Conservation (phyloP, 2,888 invertebrate species). For the Emmelina monodactyla region DNA sequence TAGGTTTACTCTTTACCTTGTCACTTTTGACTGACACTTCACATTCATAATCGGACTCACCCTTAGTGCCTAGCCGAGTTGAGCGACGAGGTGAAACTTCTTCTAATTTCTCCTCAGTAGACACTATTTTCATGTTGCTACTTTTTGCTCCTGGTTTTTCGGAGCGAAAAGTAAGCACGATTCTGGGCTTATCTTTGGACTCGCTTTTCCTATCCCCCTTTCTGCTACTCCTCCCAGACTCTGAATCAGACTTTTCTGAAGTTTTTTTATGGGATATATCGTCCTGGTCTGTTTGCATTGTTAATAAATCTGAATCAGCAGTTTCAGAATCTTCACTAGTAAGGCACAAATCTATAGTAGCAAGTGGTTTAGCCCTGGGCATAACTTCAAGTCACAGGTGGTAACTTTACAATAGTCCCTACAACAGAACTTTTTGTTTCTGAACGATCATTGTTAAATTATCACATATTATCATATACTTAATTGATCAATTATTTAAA, state of each 20-base stretch:
- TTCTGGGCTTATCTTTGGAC: slow-evolving; percentile 59
- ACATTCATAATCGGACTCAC: slow-evolving; percentile 45
- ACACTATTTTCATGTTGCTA: slow-evolving; percentile 59
- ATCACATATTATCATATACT: too few species aligned
- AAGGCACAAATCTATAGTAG: neutral
- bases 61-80: slow-evolving; percentile 35
- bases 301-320: neutral
- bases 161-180: slow-evolving; percentile 70
- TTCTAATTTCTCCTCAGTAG: slow-evolving; percentile 49
- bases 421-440: too few species aligned
- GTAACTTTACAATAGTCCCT: too few species aligned
- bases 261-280: neutral
- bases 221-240: neutral
- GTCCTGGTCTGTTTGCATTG: neutral
- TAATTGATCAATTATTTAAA: too few species aligned
- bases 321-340: slow-evolving; percentile 1
- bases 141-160: slow-evolving; percentile 64
- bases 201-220: neutral
- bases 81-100: slow-evolving; percentile 42
- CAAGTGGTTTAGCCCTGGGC: neutral
- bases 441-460: too few species aligned
- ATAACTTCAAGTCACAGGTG: too few species aligned
- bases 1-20: slow-evolving; percentile 35
- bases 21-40: slow-evolving; percentile 30
- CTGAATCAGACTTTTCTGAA: neutral